phyloP scores from a whole-genome alignment of 2,888 invertebrate genomes.

The Polyommatus iphigenia region DNA sequence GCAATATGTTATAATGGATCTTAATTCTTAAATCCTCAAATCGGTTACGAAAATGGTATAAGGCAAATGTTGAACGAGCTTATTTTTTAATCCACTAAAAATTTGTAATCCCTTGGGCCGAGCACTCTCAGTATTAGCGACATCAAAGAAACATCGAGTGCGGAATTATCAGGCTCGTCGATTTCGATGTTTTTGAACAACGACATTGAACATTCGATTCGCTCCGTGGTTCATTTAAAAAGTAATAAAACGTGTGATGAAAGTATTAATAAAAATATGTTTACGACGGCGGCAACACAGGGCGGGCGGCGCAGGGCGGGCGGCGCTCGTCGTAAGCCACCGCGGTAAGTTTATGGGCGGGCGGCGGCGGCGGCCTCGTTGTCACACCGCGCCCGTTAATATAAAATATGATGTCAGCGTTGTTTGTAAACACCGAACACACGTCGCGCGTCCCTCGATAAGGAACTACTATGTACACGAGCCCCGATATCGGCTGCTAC shows the following conservation, averaged over 20 bases:
- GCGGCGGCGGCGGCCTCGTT: background rate
- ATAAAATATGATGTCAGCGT: background rate
- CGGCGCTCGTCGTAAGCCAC: background rate
- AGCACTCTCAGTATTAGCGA: background rate
- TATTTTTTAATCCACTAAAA: background rate
- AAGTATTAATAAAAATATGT: slow-evolving; percentile 14
- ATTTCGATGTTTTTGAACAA: background rate
- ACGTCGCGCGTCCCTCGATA: background rate
- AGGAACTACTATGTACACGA: background rate
- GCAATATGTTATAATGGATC: no score
- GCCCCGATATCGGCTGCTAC: background rate
- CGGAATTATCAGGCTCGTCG: background rate
- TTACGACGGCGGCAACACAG: background rate
- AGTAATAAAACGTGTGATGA: background rate
- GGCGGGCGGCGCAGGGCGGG: background rate
- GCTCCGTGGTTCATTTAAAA: slow-evolving; percentile 5
- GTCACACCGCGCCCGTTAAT: background rate
- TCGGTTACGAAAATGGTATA: background rate
- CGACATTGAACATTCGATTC: background rate
- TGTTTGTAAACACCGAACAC: slow-evolving; percentile 4
- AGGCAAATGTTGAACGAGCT: background rate
- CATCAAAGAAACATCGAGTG: background rate
- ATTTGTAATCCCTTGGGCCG: background rate
- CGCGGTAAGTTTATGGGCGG: background rate
- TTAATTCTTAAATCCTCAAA: no score